Percentiles rank a stretch among this genome's conserved stretches.
These are phyloP conservation scores for Australoheros facetus DNA, from an alignment of 2,797 vertebrate genomes.

Conservation along the genomic window DNA sequence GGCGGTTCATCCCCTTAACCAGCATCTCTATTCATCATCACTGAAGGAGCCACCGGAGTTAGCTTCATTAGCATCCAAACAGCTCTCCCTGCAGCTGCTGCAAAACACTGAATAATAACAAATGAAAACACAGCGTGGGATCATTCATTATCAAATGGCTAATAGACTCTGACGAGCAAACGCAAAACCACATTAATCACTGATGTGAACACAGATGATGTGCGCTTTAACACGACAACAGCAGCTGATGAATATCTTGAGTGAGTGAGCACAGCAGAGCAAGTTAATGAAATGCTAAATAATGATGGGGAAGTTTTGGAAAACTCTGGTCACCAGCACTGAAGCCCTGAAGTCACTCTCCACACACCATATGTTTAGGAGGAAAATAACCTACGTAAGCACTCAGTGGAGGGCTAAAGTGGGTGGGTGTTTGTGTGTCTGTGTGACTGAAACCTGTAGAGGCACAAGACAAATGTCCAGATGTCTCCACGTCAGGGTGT, in stretches of 20 bases:
- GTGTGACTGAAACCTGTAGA: background rate
- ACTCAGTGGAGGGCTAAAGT: background rate
- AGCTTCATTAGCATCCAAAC: background rate
- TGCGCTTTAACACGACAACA: background rate
- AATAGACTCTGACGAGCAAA: constrained; percentile 16
- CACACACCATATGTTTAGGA: background rate
- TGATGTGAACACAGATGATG: constrained; percentile 8
- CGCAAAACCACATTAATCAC: constrained; percentile 38
- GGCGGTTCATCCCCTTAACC: background rate
- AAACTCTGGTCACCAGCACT: background rate
- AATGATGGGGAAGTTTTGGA: background rate
- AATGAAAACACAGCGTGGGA: background rate
- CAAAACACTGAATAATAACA: background rate
- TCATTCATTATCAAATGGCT: constrained; percentile 11
- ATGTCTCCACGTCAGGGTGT: background rate
- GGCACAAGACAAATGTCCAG: background rate
- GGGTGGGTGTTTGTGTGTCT: background rate
- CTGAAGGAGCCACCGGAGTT: background rate
- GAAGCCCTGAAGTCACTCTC: background rate
- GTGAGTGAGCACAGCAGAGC: background rate
- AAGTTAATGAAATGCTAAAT: constrained; percentile 20
- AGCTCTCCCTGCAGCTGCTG: background rate
- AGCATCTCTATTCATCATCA: background rate
- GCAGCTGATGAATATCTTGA: constrained; percentile 16
- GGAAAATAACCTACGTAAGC: background rate